Conservation (phyloP, 2,888 invertebrate species). For the Mesoligia furuncula region DNA sequence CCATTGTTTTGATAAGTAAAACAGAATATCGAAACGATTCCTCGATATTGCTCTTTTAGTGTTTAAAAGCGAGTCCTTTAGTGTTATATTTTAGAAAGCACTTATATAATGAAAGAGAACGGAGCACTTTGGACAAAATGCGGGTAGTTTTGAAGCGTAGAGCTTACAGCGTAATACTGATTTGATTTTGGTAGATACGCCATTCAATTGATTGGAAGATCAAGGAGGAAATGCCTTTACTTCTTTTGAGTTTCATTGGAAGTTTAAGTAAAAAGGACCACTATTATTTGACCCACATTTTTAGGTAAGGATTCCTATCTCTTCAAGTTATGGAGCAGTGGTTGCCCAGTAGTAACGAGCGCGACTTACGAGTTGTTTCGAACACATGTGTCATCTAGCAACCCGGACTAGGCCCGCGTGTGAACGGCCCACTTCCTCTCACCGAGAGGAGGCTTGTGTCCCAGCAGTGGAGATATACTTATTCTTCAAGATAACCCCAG, state of each 20-base stretch:
- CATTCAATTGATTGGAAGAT: conserved; percentile 55
- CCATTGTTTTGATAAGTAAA: conserved; percentile 45
- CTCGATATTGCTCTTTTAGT: conserved; percentile 54
- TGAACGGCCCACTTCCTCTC: too few species aligned
- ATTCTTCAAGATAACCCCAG: too few species aligned
- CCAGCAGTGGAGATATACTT: too few species aligned
- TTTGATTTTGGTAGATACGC: conserved; percentile 40
- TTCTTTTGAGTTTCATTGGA: neutral
- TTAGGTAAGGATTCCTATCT: too few species aligned
- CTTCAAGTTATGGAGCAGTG: too few species aligned
- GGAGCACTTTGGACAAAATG: conserved; percentile 39
- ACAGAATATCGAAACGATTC: conserved; percentile 42
- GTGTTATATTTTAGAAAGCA: conserved; percentile 63
- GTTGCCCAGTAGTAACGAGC: too few species aligned
- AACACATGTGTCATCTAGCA: too few species aligned
- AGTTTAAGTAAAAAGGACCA: neutral
- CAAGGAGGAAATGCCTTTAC: conserved; percentile 3
- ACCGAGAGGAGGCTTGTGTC: too few species aligned
- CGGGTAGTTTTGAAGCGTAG: conserved; percentile 41
- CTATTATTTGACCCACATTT: too few species aligned
- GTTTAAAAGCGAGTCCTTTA: conserved; percentile 46
- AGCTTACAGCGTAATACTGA: conserved; percentile 46
- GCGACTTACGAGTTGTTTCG: too few species aligned
- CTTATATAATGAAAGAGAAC: conserved; percentile 60
- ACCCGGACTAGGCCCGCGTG: too few species aligned